Percentiles rank a stretch among this genome's conserved stretches.
Evolutionary conservation across 2,888 invertebrate species (phyloP).

Genomic region (Acrobasis consociella): DNA sequence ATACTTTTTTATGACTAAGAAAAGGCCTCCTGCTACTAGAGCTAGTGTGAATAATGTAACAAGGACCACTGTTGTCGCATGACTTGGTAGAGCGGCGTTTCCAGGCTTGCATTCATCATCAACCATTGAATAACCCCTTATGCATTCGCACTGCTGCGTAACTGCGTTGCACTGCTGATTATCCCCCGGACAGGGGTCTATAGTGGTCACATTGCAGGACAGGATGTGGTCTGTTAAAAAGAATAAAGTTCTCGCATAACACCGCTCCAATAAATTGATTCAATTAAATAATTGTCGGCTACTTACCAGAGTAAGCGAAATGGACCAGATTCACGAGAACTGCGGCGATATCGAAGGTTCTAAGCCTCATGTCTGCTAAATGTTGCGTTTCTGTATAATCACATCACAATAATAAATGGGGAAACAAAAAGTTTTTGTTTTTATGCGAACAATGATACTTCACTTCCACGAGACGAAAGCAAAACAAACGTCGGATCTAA

Average conservation of each 20-base stretch:
- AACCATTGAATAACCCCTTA: conserved; percentile 49
- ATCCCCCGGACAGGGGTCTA: conserved; percentile 52
- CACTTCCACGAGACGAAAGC: conserved; percentile 49
- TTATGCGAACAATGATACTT: conserved; percentile 45
- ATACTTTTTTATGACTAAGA: conserved; percentile 72
- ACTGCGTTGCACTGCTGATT: conserved; percentile 60
- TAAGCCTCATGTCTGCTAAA: conserved; percentile 55
- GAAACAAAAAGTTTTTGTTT: conserved; percentile 43
- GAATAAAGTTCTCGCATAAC: conserved; percentile 64
- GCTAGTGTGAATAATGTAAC: conserved; percentile 67
- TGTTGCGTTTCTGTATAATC: conserved; percentile 40
- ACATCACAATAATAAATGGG: conserved; percentile 61
- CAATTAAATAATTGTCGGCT: conserved; percentile 79
- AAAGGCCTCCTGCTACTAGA: conserved; percentile 63
- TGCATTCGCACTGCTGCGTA: conserved; percentile 56
- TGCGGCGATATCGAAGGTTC: conserved; percentile 54
- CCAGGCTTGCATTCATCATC: conserved; percentile 55
- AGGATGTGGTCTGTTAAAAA: conserved; percentile 80
- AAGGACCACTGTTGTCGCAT: conserved; percentile 58
- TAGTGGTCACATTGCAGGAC: conserved; percentile 63
- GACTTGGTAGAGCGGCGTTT: conserved; percentile 36
- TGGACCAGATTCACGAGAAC: conserved; percentile 63
- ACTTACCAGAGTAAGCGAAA: conserved; percentile 69
- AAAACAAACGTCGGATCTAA: conserved; percentile 57
- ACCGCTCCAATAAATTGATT: conserved; percentile 71